Percentiles rank a stretch among this genome's conserved stretches.
Evolutionary conservation across 2,113 vertebrate species (phyloP).

Genomic region (Illadopsis cleaveri): DNA sequence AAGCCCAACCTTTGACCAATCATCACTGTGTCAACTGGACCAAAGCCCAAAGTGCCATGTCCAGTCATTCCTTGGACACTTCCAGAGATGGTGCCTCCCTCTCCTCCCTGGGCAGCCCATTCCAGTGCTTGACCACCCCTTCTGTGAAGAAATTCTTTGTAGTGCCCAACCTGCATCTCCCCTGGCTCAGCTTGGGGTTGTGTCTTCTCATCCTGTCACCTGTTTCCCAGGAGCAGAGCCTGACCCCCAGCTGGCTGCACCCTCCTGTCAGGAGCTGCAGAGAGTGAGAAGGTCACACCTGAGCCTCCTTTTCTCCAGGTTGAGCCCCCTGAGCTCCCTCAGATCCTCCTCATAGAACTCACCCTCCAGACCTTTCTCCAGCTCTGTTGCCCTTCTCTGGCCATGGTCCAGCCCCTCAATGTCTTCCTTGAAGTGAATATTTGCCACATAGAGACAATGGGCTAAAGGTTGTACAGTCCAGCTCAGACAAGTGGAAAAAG

Average conservation of each 20-base stretch:
- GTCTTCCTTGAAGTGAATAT: neutral
- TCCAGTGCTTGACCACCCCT: neutral
- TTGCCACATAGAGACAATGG: neutral
- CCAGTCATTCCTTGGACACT: too few relatives aligned
- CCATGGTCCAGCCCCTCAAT: neutral
- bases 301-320: neutral
- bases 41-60: neutral
- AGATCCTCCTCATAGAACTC: neutral
- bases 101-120: neutral
- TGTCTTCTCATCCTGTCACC: neutral
- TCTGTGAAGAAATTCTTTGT: neutral
- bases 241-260: neutral
- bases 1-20: fast-evolving
- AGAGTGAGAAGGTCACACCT: neutral
- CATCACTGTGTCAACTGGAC: neutral
- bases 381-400: neutral
- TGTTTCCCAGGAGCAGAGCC: neutral
- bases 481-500: neutral
- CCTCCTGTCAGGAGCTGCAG: neutral
- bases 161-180: neutral
- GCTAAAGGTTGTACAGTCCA: neutral
- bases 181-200: neutral
- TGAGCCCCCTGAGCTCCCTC: neutral
- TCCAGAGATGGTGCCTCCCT: neutral
- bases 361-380: neutral